These are phyloP conservation scores for Upupa epops DNA, from an alignment of 2,113 vertebrate species.

Conservation along the genomic window DNA sequence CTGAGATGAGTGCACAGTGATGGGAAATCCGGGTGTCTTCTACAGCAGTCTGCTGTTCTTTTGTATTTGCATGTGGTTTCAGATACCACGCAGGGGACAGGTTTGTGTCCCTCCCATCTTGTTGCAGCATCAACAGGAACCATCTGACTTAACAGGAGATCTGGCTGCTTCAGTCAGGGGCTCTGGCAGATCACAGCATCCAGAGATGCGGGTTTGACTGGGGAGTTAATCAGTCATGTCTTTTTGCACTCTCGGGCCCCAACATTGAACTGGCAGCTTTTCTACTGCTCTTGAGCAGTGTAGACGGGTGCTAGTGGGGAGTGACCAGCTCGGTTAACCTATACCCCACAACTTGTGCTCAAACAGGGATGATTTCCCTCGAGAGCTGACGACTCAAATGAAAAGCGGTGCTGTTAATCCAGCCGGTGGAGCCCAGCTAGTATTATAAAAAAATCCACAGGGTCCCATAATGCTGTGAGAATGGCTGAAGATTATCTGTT, in stretches of 20 bases:
- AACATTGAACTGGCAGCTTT: neutral
- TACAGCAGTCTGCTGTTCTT: accelerated
- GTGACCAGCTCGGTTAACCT: neutral
- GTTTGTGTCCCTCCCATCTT: neutral
- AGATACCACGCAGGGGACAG: neutral
- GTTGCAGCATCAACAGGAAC: neutral
- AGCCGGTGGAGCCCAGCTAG: too few species aligned
- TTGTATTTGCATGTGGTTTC: neutral
- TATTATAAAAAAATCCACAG: neutral
- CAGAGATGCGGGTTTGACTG: neutral
- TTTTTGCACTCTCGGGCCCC: neutral
- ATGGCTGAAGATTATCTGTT: constrained; percentile 66
- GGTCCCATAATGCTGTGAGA: constrained; percentile 20
- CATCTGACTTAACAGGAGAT: neutral
- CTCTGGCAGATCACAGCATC: neutral
- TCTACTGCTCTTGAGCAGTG: neutral
- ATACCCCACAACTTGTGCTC: neutral
- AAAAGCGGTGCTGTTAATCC: neutral
- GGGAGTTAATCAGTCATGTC: neutral
- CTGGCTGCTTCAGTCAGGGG: neutral
- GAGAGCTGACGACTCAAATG: neutral
- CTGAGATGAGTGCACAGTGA: neutral
- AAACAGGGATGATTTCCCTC: neutral
- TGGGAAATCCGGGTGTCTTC: neutral
- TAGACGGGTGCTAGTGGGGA: too few species aligned